phyloP scores from a whole-genome alignment of 1,140 invertebrate genomes.

The Cephus cinctus region DNA sequence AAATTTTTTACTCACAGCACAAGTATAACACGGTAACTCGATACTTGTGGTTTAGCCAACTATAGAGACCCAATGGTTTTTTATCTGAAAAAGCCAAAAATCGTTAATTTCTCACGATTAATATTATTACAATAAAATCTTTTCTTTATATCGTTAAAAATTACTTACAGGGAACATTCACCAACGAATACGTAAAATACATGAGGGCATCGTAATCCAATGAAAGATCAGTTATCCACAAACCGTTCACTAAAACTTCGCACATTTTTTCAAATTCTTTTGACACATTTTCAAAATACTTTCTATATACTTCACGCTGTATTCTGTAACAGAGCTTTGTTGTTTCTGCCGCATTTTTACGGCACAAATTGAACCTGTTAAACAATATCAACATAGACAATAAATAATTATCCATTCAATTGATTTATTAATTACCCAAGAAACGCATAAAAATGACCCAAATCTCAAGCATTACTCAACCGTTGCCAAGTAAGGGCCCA shows the following conservation, averaged over 20 bases:
- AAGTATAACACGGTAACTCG: background rate
- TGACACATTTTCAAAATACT: constrained; percentile 15
- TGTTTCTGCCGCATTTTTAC: constrained; percentile 31
- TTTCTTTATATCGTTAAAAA: background rate
- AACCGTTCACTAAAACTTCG: constrained; percentile 17
- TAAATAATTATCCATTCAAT: background rate
- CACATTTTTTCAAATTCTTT: constrained; percentile 13
- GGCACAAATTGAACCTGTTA: constrained; percentile 28
- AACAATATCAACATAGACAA: background rate
- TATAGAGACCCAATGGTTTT: constrained; percentile 9
- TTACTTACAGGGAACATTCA: background rate
- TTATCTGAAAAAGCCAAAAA: constrained; percentile 19
- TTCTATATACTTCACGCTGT: constrained; percentile 12
- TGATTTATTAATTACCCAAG: background rate
- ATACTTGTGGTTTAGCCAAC: constrained; percentile 3
- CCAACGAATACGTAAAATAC: background rate
- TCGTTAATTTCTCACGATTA: too few relatives aligned
- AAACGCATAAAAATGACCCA: background rate
- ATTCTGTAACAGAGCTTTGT: constrained; percentile 28
- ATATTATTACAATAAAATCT: too few relatives aligned
- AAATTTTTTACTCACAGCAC: background rate
- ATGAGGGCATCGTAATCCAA: constrained; percentile 20
- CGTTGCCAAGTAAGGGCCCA: too few relatives aligned
- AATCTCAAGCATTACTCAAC: too few relatives aligned
- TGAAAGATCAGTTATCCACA: constrained; percentile 20